phyloP scores from a whole-genome alignment of 2,113 vertebrate species.

The Amphiprion ocellaris region DNA sequence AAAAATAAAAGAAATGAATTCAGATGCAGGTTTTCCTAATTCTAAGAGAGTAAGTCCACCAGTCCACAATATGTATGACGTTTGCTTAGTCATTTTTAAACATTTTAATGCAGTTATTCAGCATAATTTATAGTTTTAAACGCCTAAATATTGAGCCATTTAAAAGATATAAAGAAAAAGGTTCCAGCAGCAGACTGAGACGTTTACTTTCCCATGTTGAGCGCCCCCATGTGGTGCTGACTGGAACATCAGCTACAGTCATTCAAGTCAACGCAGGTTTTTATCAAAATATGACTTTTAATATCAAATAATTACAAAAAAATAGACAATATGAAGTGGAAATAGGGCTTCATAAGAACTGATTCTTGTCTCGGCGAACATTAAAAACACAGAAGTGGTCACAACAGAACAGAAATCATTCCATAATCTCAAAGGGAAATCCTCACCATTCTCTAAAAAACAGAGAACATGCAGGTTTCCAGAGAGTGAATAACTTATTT shows the following conservation, averaged over 20 bases:
- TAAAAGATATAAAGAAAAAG: too few species aligned
- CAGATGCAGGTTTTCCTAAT: too few species aligned
- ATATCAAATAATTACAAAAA: conserved; percentile 71
- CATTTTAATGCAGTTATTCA: too few species aligned
- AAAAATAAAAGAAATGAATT: too few species aligned
- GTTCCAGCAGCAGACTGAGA: too few species aligned
- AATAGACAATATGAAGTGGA: conserved; percentile 36
- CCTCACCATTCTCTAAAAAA: conserved; percentile 64
- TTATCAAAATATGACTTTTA: conserved; percentile 76
- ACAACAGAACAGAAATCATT: conserved; percentile 3
- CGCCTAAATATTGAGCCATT: too few species aligned
- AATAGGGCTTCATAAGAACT: not conserved
- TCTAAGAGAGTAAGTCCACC: too few species aligned
- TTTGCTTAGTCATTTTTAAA: too few species aligned
- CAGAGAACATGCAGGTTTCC: conserved; percentile 58
- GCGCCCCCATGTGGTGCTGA: conserved; percentile 21
- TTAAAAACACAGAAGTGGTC: conserved; percentile 18
- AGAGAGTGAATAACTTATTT: conserved; percentile 57
- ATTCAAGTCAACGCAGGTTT: conserved; percentile 12
- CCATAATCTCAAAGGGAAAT: not conserved
- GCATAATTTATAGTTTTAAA: too few species aligned
- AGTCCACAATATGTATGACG: too few species aligned
- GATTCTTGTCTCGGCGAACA: too few species aligned
- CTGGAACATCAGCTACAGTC: not conserved
- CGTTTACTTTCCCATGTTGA: not conserved